phyloP scores from a whole-genome alignment of 2,797 vertebrate species.

The Scomberomorus guttatus region DNA sequence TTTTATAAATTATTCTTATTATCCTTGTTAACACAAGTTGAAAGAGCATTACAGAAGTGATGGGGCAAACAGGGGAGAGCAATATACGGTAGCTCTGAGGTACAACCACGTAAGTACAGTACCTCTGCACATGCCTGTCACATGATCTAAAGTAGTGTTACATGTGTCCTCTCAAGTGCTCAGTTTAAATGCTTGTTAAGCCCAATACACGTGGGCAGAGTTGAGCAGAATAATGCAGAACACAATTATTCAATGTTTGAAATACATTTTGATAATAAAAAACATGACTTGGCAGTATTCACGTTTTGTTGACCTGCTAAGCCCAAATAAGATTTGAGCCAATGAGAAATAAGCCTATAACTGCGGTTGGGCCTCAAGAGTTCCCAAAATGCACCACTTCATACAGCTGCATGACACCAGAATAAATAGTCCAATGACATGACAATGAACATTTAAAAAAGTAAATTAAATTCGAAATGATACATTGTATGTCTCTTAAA shows the following conservation, averaged over 20 bases:
- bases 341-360: conserved; percentile 48
- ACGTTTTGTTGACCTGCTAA: conserved; percentile 59
- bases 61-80: conserved; percentile 3
- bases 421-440: conserved; percentile 81
- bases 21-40: conserved; percentile 8
- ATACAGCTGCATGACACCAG: conserved; percentile 74
- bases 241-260: conserved; percentile 26
- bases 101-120: conserved; percentile 3
- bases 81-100: conserved; percentile 4
- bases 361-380: conserved; percentile 35
- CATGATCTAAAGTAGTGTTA: conserved; percentile 11
- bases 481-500: conserved; percentile 66
- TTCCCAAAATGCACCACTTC: conserved; percentile 66
- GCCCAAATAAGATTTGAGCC: conserved; percentile 47
- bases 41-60: conserved; percentile 29
- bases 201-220: conserved; percentile 30
- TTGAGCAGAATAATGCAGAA: conserved; percentile 33
- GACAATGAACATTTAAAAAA: conserved; percentile 72
- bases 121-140: conserved; percentile 1
- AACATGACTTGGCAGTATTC: conserved; percentile 72
- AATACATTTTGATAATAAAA: conserved; percentile 36
- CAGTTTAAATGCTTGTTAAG: conserved; percentile 70
- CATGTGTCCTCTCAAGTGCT: conserved; percentile 40
- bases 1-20: neutral
- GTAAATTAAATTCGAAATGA: conserved; percentile 63